Evolutionary conservation across 2,888 invertebrate genomes (phyloP).

Genomic region (Dolomedes plantarius): DNA sequence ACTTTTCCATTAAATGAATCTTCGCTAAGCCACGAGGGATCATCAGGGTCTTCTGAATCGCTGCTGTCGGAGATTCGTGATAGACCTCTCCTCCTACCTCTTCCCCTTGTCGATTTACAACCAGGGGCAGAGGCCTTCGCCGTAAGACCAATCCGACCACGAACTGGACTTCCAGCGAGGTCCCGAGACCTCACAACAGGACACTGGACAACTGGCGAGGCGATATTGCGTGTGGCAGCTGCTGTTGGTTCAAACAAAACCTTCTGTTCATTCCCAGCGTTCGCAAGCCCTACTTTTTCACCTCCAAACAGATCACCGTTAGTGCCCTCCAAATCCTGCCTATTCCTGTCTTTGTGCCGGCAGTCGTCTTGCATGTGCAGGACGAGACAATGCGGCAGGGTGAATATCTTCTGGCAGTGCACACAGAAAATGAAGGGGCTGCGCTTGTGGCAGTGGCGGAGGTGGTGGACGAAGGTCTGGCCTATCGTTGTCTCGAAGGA

Average conservation of each 20-base stretch:
- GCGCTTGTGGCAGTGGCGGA: conserved; percentile 65
- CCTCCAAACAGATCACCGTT: no score
- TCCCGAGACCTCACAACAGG: neutral
- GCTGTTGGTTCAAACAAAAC: neutral
- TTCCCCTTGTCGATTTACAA: conserved; percentile 10
- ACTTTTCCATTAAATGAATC: conserved; percentile 9
- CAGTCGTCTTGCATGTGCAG: conserved; percentile 69
- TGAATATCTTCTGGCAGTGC: conserved; percentile 66
- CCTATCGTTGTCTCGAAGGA: conserved; percentile 55
- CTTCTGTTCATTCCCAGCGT: no score
- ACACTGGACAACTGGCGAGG: neutral
- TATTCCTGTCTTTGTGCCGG: conserved; percentile 50
- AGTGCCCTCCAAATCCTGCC: no score
- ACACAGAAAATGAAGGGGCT: conserved; percentile 68
- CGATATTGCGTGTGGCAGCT: neutral
- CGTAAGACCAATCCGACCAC: neutral
- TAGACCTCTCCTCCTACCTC: conserved; percentile 36
- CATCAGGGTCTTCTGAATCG: conserved; percentile 49
- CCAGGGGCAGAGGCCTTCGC: neutral
- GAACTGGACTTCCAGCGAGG: no score
- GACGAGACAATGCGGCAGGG: conserved; percentile 63
- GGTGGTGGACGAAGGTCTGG: conserved; percentile 67
- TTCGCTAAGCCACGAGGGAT: conserved; percentile 55
- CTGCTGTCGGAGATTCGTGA: conserved; percentile 32
- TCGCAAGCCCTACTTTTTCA: neutral